These are phyloP conservation scores for Alosa alosa DNA, from an alignment of 2,113 vertebrate species.

Conservation along the genomic window DNA sequence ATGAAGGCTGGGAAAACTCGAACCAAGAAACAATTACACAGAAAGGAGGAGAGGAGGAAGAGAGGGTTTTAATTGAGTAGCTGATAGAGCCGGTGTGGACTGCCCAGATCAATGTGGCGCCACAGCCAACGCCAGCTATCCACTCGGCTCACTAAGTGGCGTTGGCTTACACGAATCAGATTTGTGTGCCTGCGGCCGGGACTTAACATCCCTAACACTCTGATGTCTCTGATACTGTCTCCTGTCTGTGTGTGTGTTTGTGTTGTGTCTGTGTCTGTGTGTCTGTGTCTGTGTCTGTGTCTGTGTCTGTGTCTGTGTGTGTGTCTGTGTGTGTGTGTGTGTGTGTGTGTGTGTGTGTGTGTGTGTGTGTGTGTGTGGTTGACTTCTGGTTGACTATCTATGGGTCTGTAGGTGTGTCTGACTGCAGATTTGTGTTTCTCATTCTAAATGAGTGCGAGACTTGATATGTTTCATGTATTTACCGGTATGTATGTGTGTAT, in stretches of 20 bases:
- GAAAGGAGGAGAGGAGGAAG: neutral
- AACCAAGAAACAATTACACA: neutral
- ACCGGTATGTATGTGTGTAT: no score
- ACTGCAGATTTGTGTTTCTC: no score
- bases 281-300: neutral
- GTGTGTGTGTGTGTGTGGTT: no score
- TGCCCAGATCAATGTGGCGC: neutral
- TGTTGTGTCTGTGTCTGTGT: no score
- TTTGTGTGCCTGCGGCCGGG: neutral
- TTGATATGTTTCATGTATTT: no score
- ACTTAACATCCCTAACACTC: neutral
- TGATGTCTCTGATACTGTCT: neutral
- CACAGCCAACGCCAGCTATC: neutral
- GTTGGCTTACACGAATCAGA: neutral
- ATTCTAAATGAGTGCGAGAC: no score
- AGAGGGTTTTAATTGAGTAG: neutral
- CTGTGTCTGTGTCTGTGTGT: neutral
- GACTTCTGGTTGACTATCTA: no score
- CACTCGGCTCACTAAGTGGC: neutral
- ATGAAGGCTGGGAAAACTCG: neutral
- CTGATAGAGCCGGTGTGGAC: neutral
- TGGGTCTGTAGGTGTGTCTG: no score
- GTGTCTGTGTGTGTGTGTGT: no score
- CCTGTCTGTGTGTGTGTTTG: neutral
- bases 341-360: no score